Conservation (phyloP, 1,140 invertebrate species). For the Yoshiicerus persimilis region DNA sequence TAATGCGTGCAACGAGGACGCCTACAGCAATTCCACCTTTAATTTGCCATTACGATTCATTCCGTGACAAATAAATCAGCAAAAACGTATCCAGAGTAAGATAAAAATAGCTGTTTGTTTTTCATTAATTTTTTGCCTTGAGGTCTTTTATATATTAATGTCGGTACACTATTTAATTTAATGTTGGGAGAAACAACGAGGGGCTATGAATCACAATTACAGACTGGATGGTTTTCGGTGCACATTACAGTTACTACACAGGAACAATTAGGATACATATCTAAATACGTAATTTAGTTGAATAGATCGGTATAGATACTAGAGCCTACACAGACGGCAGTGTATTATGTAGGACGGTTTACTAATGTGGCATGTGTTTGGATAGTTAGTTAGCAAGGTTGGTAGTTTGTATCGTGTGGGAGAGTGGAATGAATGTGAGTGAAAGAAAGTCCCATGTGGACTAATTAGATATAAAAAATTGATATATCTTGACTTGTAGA, state of each 20-base stretch:
- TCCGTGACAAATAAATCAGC: background rate
- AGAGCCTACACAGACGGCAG: background rate
- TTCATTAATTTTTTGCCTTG: background rate
- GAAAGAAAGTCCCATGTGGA: conserved; percentile 31
- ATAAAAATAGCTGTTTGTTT: background rate
- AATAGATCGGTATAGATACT: background rate
- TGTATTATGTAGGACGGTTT: background rate
- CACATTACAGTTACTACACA: background rate
- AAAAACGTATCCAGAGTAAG: background rate
- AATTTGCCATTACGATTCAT: background rate
- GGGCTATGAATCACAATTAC: background rate
- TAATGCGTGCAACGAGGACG: background rate
- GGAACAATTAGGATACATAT: too few relatives aligned
- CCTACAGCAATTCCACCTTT: background rate
- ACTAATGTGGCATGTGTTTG: background rate
- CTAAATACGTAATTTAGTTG: background rate
- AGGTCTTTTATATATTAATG: background rate
- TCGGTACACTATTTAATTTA: background rate
- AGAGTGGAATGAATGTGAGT: background rate
- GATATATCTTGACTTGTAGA: conserved; percentile 29
- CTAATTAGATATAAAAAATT: conserved; percentile 42
- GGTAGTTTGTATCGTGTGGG: background rate
- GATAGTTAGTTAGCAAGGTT: background rate
- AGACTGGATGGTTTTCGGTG: background rate
- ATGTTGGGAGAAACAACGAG: background rate